Evolutionary conservation across 2,888 invertebrate genomes (phyloP).

Genomic region (Coelinius sp.): DNA sequence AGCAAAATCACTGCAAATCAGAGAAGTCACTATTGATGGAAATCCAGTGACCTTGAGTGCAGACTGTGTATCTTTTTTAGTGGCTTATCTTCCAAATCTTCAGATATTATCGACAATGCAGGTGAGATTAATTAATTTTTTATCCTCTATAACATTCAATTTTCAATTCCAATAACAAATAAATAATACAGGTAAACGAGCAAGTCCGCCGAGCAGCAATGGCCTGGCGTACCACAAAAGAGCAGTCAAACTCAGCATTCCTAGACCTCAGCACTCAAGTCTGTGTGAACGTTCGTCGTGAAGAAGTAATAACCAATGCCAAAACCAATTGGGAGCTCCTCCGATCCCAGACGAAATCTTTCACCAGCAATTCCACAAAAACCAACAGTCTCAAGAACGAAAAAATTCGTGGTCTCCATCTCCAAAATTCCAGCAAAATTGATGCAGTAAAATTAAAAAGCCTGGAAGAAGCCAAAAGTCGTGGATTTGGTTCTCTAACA

Average conservation of each 20-base stretch:
- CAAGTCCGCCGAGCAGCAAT: slow-evolving; percentile 84
- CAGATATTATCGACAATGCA: slow-evolving; percentile 83
- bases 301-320: slow-evolving; percentile 88
- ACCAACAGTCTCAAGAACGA: slow-evolving; percentile 52
- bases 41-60: slow-evolving; percentile 87
- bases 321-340: slow-evolving; percentile 89
- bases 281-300: slow-evolving; percentile 77
- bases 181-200: slow-evolving; percentile 78
- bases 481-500: slow-evolving; percentile 62
- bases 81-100: slow-evolving; percentile 84
- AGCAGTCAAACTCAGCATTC: slow-evolving; percentile 79
- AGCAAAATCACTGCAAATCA: slow-evolving; percentile 82
- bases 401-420: slow-evolving; percentile 53
- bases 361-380: slow-evolving; percentile 62
- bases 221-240: slow-evolving; percentile 86
- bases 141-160: no score
- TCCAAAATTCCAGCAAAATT: slow-evolving; percentile 57
- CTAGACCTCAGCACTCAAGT: slow-evolving; percentile 77
- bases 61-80: slow-evolving; percentile 86
- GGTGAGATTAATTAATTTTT: slow-evolving; percentile 52
- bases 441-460: slow-evolving; percentile 54
- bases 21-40: slow-evolving; percentile 89
- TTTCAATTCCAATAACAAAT: no score
- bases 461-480: slow-evolving; percentile 57
- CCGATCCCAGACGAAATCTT: slow-evolving; percentile 79